Evolutionary conservation across 2,888 invertebrate genomes (phyloP).

Genomic region (Tachina fera): DNA sequence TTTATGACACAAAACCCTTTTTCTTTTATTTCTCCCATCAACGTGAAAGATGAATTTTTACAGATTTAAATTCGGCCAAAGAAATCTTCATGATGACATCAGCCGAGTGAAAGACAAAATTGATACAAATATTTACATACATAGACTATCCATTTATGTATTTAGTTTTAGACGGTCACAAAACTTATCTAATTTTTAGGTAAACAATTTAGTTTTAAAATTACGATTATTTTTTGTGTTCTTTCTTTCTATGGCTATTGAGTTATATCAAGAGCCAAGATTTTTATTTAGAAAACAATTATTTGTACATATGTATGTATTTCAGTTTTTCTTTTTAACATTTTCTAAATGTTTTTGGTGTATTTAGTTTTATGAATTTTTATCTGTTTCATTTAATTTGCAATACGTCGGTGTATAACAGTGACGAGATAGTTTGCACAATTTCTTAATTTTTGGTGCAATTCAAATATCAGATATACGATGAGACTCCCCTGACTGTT

Average conservation of each 20-base stretch:
- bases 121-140: conserved; percentile 42
- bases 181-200: conserved; percentile 43
- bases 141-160: background rate
- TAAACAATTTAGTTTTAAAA: conserved; percentile 4
- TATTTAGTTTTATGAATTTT: conserved; percentile 40
- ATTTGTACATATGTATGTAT: background rate
- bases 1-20: conserved; percentile 75
- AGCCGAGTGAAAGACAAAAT: background rate
- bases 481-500: too few relatives aligned
- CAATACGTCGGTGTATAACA: conserved; percentile 49
- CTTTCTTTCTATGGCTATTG: conserved; percentile 15
- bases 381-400: conserved; percentile 22
- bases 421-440: background rate
- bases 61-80: conserved; percentile 41
- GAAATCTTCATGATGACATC: conserved; percentile 10
- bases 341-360: background rate
- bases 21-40: conserved; percentile 13
- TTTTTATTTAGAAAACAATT: conserved; percentile 51
- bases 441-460: too few relatives aligned
- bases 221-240: background rate
- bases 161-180: conserved; percentile 45
- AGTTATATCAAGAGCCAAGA: conserved; percentile 1
- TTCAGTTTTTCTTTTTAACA: conserved; percentile 3
- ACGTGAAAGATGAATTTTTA: conserved; percentile 62
- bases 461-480: too few relatives aligned